These are phyloP conservation scores for Syrphus vitripennis DNA, from an alignment of 2,888 invertebrate genomes.

Conservation along the genomic window DNA sequence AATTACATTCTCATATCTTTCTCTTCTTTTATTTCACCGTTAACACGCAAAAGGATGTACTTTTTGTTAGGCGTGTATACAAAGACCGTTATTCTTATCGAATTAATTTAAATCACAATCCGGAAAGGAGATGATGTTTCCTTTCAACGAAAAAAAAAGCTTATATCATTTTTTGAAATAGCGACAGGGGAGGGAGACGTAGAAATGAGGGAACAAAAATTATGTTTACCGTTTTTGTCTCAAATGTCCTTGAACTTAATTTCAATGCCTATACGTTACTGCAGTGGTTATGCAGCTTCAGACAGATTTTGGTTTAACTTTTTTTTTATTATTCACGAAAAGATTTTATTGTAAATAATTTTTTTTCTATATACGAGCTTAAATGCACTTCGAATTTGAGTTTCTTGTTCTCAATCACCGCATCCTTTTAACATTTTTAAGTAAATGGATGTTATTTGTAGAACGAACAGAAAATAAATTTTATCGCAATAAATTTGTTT, in stretches of 20 bases:
- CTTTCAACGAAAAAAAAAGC: conserved; percentile 34
- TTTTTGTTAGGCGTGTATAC: conserved; percentile 47
- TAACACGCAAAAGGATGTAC: conserved; percentile 54
- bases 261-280: conserved; percentile 61
- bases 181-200: neutral
- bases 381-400: neutral
- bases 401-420: conserved; percentile 49
- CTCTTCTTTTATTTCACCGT: conserved; percentile 28
- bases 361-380: conserved; percentile 2
- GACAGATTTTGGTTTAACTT: conserved; percentile 6
- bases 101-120: conserved; percentile 66
- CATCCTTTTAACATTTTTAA: conserved; percentile 27
- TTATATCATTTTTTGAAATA: conserved; percentile 39
- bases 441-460: conserved; percentile 7
- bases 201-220: conserved; percentile 8
- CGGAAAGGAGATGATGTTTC: conserved; percentile 47
- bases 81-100: conserved; percentile 60
- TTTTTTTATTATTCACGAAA: conserved; percentile 12
- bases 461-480: neutral
- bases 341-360: conserved; percentile 4
- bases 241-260: conserved; percentile 70
- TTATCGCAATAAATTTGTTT: conserved; percentile 16
- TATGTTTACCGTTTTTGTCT: conserved; percentile 63
- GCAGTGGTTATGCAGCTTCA: conserved; percentile 67
- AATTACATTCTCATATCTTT: conserved; percentile 29